Evolutionary conservation across 2,888 invertebrate species (phyloP).

Genomic region (Thecophora atra): DNA sequence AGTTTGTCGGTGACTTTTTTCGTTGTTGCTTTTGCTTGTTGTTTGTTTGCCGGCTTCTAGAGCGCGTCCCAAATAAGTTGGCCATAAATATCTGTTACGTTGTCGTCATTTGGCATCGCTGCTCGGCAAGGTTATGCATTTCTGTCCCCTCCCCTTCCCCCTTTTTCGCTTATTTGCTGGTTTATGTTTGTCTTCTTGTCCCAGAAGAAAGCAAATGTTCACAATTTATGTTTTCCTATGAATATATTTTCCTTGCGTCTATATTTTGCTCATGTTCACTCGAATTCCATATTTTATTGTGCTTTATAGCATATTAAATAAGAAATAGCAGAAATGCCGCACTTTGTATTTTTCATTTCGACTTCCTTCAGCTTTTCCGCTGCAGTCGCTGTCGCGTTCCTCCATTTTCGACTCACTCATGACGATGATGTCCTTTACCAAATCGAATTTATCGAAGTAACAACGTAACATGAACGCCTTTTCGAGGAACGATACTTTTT

Average conservation of each 20-base stretch:
- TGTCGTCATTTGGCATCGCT: conserved; percentile 46
- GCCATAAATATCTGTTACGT: conserved; percentile 59
- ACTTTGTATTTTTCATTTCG: not conserved
- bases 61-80: conserved; percentile 49
- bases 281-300: conserved; percentile 43
- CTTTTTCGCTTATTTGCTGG: not conserved
- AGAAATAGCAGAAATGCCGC: not conserved
- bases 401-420: not conserved
- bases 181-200: conserved; percentile 48
- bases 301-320: conserved; percentile 52
- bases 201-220: conserved; percentile 59
- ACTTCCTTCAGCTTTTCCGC: not conserved
- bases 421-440: not conserved
- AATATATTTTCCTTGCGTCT: conserved; percentile 47
- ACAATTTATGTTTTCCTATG: conserved; percentile 62
- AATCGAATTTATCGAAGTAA: no score
- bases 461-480: no score
- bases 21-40: not conserved
- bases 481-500: no score
- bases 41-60: conserved; percentile 22
- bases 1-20: not conserved
- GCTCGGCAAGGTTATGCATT: not conserved
- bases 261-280: conserved; percentile 32
- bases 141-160: not conserved
- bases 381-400: not conserved